Conservation (phyloP, 2,797 vertebrate species). For the Netta rufina region DNA sequence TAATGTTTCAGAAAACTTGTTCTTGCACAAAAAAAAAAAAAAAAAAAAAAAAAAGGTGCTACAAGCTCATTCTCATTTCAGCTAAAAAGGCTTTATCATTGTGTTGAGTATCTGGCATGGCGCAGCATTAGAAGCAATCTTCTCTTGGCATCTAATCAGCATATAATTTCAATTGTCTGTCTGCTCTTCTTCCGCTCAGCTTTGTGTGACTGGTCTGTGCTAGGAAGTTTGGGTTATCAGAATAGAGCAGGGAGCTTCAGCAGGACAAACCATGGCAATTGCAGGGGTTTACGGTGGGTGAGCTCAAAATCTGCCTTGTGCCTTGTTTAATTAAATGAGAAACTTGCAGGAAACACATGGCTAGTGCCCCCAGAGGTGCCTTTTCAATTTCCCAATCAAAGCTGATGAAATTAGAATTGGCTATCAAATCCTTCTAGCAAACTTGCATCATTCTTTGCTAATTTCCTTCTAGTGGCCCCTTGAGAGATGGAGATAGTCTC, state of each 20-base stretch:
- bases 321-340: neutral
- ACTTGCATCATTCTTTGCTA: slow-evolving; percentile 52
- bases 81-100: neutral
- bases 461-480: slow-evolving; percentile 56
- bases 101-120: neutral
- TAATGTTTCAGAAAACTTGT: neutral
- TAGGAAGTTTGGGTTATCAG: neutral
- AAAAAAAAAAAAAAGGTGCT: neutral
- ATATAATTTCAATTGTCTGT: slow-evolving; percentile 15
- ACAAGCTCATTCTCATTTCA: neutral
- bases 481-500: slow-evolving; percentile 52
- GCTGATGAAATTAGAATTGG: slow-evolving; percentile 57
- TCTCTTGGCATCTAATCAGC: slow-evolving; percentile 40
- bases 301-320: neutral
- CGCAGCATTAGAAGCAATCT: neutral
- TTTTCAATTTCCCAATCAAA: slow-evolving; percentile 50
- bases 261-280: neutral
- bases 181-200: neutral
- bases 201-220: neutral
- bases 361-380: neutral
- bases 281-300: neutral
- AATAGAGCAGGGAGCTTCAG: neutral
- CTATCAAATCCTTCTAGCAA: slow-evolving; percentile 55
- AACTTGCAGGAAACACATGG: neutral
- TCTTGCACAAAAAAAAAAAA: neutral